Base-by-base conservation (phyloP, 2,113 vertebrate genomes). In the Puntigrus tetrazona region DNA sequence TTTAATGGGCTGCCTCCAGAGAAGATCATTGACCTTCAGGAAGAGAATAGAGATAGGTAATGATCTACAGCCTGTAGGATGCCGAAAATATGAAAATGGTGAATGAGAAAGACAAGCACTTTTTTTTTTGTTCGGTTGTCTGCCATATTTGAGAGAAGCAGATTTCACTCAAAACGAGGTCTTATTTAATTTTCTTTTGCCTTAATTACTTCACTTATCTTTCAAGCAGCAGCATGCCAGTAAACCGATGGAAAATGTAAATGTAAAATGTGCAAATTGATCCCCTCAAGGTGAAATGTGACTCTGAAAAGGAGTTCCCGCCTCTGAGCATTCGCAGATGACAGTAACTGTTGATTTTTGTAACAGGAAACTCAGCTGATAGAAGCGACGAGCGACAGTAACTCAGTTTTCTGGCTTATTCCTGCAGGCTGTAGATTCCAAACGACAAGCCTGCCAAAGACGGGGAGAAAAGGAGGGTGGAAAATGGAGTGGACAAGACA, bases 151-250 rank as follows among this genome's bases (percentile, higher is more conserved):
- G n/a, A 25, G 29, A 18, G n/a, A 9, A 31, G 16, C 10, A 78
- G 55, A 27, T 63, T 63, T 79, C 5, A 36, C 1, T 59, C 76
- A 57, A 31, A 50, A 50, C 31, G 16, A 75, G 45, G 45, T 25
- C 50, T 78, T 25, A 38, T 78, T 78, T n/a, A 36, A 57, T 78
- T 9, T 57, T 57, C 18, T 5, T 1, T 38, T 25, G 14, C 18
- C 57, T 63, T 65, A 63, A 45, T 79, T 79, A 65, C 52, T 78
- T 38, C 52, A 65, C 38, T 65, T 22, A 45, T 45, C 77, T 47
- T 45, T 67, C 27, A 67, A 47, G 41, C 25, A 31, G 38, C 9
- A 47, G 31, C 31, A 31, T 45, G 25, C 6, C 78, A 47, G 10
- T 45, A 67, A 31, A 34, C 38, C 31, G 7, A 63, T 29, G 14